Base-by-base conservation (phyloP, 2,888 invertebrate genomes). In the Leptopilina syphax region DNA sequence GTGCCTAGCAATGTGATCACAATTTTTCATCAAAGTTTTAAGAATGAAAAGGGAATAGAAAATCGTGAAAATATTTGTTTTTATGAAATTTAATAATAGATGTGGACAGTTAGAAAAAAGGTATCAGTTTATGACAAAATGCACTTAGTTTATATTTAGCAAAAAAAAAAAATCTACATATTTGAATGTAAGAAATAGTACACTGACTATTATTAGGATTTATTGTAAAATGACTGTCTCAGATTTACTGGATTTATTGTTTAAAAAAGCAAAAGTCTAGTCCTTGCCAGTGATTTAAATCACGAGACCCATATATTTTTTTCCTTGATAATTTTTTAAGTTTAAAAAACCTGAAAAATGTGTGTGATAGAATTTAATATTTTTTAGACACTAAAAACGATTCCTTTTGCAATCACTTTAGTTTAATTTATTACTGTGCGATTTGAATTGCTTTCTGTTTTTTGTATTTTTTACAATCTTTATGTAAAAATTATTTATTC, bases 401-500 rank as follows among this genome's bases (percentile, higher is more conserved):
- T 70, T 24, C 34, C 13, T 57, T 73, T 57, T 57, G 9, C 57
- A 57, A 70, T 44, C 44, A 44, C 44, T 44, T 44, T 44, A 44
- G 44, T 44, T 44, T 44, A 44, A 44, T 44, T 44, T 44, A 44
- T 44, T 44, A 44, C 44, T n/a, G 34, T 34, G 54, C 73, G 65
- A 70, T 68, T 79, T 78, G 68, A 54, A 34, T n/a, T 50, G 7
- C 34, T 27, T 70, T 79, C 34, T 67, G 65, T 78, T 77, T 66
- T 47, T 27, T 24, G 63, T 70, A 24, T 77, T 80, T 80, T 82
- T 83, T 83, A 70, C 79, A 10, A 77, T 50, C 78, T 57, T 77
- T 44, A 50, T 41, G 47, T 76, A 81, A 81, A 81, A 81, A 80
- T 76, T 76, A 78, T 86, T 87, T 87, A 87, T 89, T 89, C 44